A percentile compares a stretch with the other conserved stretches of the same genome.
Evolutionary conservation across 2,113 vertebrate genomes (phyloP).

Genomic region (Cisticola juncidis): DNA sequence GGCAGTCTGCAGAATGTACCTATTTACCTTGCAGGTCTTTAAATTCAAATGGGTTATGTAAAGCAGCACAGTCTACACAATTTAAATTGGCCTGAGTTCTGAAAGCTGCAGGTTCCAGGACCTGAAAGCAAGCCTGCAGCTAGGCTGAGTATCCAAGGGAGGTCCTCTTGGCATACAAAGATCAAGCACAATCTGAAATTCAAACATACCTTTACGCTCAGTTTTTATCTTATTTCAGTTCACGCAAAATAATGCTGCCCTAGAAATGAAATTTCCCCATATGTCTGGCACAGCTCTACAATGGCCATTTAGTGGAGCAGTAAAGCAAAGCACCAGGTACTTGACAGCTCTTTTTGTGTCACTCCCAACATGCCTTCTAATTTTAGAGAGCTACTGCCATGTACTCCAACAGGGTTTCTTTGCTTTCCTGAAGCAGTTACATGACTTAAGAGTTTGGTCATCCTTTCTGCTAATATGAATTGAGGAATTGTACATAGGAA

Average conservation of each 20-base stretch:
- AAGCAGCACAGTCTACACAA: constrained; percentile 55
- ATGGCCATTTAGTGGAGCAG: constrained; percentile 37
- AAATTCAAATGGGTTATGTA: constrained; percentile 55
- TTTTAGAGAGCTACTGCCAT: constrained; percentile 42
- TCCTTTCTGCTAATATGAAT: constrained; percentile 26
- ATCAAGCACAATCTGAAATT: constrained; percentile 59
- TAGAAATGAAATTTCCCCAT: constrained; percentile 52
- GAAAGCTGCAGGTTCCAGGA: constrained; percentile 39
- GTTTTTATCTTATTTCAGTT: constrained; percentile 60
- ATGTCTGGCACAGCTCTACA: constrained; percentile 33
- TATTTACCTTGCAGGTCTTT: constrained; percentile 54
- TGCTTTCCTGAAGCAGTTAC: constrained; percentile 50
- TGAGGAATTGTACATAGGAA: not conserved
- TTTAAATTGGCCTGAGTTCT: constrained; percentile 63
- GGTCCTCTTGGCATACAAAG: constrained; percentile 47
- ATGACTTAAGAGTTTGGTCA: constrained; percentile 34
- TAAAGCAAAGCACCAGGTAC: constrained; percentile 49
- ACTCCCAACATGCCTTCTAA: constrained; percentile 26
- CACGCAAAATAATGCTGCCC: constrained; percentile 48
- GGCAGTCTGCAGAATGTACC: not conserved
- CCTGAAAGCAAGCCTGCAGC: constrained; percentile 52
- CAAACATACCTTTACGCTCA: constrained; percentile 30
- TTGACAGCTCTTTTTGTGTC: constrained; percentile 59
- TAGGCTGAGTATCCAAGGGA: constrained; percentile 48
- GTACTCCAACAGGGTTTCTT: constrained; percentile 27